These are phyloP conservation scores for Actinopyga echinites DNA, from an alignment of 53 echinoderm and acorn worm species.

Conservation along the genomic window DNA sequence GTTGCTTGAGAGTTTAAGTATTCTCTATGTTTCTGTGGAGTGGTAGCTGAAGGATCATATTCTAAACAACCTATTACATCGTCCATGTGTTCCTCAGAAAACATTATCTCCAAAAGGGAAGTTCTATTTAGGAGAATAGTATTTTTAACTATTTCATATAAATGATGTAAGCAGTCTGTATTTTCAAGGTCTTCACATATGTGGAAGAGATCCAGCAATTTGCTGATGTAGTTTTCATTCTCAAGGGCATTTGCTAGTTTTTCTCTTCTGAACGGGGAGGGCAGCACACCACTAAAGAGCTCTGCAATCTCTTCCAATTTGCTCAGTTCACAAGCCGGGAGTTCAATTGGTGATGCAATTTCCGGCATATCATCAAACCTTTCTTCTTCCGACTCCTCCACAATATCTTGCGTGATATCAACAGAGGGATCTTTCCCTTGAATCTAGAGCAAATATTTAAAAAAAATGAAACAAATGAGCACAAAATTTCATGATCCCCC, in stretches of 20 bases:
- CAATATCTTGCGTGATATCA: constrained; percentile 95
- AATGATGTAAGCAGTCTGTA: constrained; percentile 83
- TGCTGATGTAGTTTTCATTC: constrained; percentile 88
- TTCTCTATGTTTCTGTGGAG: constrained; percentile 87
- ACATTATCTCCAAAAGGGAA: constrained; percentile 92
- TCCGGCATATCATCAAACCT: constrained; percentile 94
- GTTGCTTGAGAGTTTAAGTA: constrained; percentile 94
- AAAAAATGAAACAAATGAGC: too few relatives aligned
- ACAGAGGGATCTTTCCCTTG: constrained; percentile 98
- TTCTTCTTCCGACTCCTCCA: constrained; percentile 94
- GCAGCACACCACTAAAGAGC: constrained; percentile 89
- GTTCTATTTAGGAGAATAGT: constrained; percentile 95
- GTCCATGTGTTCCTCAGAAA: constrained; percentile 93
- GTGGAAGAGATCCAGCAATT: constrained; percentile 88
- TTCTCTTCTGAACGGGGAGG: constrained; percentile 87
- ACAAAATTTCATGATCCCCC: too few relatives aligned
- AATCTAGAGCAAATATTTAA: constrained; percentile 56
- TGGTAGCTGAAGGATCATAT: constrained; percentile 73
- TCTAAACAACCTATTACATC: constrained; percentile 94
- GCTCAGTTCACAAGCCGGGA: constrained; percentile 96
- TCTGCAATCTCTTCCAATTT: constrained; percentile 93
- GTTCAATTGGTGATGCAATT: constrained; percentile 89
- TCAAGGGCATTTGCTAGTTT: constrained; percentile 95
- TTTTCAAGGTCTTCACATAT: constrained; percentile 98
- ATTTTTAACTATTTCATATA: constrained; percentile 96